Evolutionary conservation across 1,140 invertebrate species (phyloP).

Genomic region (Antheraea mylitta): DNA sequence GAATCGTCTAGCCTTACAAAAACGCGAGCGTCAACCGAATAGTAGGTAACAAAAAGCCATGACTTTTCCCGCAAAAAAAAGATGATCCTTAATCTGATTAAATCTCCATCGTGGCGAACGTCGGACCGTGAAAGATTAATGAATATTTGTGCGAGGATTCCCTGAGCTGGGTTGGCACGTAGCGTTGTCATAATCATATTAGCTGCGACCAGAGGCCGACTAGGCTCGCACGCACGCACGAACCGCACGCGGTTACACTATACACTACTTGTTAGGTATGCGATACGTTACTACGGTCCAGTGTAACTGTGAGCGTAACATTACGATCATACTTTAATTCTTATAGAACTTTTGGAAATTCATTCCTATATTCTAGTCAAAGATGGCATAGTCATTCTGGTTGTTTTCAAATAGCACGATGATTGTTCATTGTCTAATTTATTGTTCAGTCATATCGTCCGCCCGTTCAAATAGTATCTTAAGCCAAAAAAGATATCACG

Average conservation of each 20-base stretch:
- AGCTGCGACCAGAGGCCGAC: constrained; percentile 59
- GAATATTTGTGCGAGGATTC: constrained; percentile 76
- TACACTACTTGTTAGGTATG: not conserved
- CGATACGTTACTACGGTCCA: not conserved
- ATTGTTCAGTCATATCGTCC: too few species aligned
- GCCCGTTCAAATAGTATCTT: too few species aligned
- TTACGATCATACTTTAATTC: not conserved
- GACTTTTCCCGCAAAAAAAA: constrained; percentile 73
- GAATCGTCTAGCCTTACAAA: constrained; percentile 62
- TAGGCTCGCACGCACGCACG: constrained; percentile 62
- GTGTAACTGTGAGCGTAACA: not conserved
- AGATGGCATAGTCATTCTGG: too few species aligned
- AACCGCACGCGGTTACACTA: not conserved
- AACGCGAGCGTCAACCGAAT: constrained; percentile 65
- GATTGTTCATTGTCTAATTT: too few species aligned
- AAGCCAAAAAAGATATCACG: too few species aligned
- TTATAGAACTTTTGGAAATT: not conserved
- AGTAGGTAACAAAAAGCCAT: constrained; percentile 68
- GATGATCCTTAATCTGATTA: constrained; percentile 79
- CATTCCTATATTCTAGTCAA: too few species aligned
- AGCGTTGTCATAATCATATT: constrained; percentile 77
- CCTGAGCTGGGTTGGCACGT: constrained; percentile 68
- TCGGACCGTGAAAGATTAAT: constrained; percentile 78
- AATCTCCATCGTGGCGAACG: constrained; percentile 77
- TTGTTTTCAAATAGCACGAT: too few species aligned